Conservation (phyloP, 2,797 vertebrate genomes). For the Neosalanx taihuensis region DNA sequence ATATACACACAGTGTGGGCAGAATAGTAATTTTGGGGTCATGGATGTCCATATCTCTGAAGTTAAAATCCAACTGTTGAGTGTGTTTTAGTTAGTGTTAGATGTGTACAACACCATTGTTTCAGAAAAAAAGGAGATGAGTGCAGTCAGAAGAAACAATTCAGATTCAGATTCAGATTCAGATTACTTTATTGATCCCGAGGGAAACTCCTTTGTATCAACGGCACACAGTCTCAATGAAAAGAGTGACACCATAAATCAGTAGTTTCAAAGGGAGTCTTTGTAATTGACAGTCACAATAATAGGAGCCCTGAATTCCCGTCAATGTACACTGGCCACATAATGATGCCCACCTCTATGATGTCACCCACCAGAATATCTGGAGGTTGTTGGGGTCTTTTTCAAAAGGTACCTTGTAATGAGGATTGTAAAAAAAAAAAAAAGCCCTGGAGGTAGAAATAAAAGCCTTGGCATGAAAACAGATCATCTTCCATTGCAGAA, state of each 20-base stretch:
- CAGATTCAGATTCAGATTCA: too few relatives aligned
- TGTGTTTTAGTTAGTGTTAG: constrained; percentile 3
- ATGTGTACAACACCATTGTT: not conserved
- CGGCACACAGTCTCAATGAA: too few relatives aligned
- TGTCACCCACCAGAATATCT: constrained; percentile 6
- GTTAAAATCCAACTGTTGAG: constrained; percentile 24
- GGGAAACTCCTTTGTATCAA: too few relatives aligned
- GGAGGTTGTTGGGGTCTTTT: not conserved
- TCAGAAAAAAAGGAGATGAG: not conserved
- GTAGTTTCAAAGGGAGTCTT: not conserved
- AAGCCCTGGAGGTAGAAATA: constrained; percentile 21
- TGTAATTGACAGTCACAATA: not conserved
- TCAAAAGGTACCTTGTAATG: constrained; percentile 11
- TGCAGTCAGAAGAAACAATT: not conserved
- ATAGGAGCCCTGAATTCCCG: not conserved
- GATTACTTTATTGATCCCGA: too few relatives aligned
- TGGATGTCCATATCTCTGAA: constrained; percentile 38
- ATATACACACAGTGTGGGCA: constrained; percentile 53
- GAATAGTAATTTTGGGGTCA: constrained; percentile 58
- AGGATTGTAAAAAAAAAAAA: not conserved
- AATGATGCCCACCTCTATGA: not conserved
- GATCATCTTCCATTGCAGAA: constrained; percentile 20
- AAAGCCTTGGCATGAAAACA: constrained; percentile 12
- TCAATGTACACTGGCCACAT: not conserved
- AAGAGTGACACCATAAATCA: not conserved